Evolutionary conservation across 2,113 vertebrate species (phyloP).

Genomic region (Isurus oxyrinchus): DNA sequence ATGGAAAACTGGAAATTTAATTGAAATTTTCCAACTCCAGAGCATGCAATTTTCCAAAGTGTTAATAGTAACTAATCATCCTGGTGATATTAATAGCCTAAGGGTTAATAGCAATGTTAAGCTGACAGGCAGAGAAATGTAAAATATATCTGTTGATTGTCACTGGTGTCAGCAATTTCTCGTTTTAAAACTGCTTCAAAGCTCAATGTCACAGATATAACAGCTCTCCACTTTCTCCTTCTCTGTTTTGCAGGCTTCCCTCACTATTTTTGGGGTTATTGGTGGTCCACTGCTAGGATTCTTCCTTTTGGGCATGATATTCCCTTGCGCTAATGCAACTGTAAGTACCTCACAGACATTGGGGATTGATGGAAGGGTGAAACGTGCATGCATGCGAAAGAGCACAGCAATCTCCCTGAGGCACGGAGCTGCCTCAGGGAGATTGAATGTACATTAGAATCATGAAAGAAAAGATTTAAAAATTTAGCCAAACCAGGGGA

Average conservation of each 20-base stretch:
- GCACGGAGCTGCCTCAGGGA: too few species aligned
- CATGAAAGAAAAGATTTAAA: too few species aligned
- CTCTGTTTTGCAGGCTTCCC: constrained; percentile 67
- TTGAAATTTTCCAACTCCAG: neutral
- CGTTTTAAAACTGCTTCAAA: neutral
- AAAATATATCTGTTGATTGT: neutral
- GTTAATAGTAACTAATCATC: neutral
- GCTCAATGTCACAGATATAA: neutral
- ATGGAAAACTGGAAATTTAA: neutral
- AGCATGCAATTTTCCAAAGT: neutral
- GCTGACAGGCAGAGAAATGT: neutral
- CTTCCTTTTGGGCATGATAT: constrained; percentile 82
- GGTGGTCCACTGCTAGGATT: constrained; percentile 85
- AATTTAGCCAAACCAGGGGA: too few species aligned
- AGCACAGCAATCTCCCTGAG: too few species aligned
- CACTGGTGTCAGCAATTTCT: neutral
- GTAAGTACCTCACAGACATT: constrained; percentile 61
- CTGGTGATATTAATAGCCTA: too few species aligned
- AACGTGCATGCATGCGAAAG: too few species aligned
- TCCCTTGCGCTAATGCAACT: constrained; percentile 70
- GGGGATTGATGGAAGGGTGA: neutral
- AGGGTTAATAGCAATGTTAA: neutral
- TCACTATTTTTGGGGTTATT: constrained; percentile 91
- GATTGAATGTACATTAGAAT: too few species aligned
- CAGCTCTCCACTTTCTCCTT: neutral